Percentiles rank a stretch among this genome's conserved stretches.
These are phyloP conservation scores for Trematocara zebra DNA, from an alignment of 2,113 vertebrate genomes.

Conservation along the genomic window DNA sequence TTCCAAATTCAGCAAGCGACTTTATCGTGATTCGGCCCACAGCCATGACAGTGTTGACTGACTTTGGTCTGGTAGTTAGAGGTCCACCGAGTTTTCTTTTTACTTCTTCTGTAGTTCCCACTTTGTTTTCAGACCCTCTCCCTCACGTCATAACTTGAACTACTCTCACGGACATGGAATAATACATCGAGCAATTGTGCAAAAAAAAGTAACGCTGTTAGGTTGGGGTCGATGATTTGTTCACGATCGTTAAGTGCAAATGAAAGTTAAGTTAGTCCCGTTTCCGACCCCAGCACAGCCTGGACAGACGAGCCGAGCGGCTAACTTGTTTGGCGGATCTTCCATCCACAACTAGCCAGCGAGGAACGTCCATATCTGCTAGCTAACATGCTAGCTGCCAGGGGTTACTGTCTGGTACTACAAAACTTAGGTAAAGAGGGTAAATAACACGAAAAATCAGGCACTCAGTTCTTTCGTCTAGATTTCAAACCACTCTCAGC, in stretches of 20 bases:
- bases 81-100: neutral
- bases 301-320: neutral
- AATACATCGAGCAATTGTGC: slow-evolving; percentile 17
- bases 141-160: slow-evolving; percentile 48
- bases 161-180: neutral
- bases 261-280: neutral
- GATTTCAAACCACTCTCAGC: neutral
- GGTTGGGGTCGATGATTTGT: neutral
- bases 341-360: slow-evolving; percentile 22
- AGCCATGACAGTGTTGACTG: slow-evolving; percentile 28
- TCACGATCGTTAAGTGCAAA: neutral
- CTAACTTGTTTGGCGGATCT: slow-evolving; percentile 40
- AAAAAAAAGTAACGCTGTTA: neutral
- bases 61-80: slow-evolving; percentile 12
- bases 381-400: slow-evolving; percentile 55
- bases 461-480: neutral
- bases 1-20: slow-evolving; percentile 43
- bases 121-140: neutral
- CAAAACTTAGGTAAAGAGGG: slow-evolving; percentile 45
- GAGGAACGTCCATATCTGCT: slow-evolving; percentile 43
- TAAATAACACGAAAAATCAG: neutral
- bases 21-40: slow-evolving; percentile 48
- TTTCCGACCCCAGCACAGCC: neutral
- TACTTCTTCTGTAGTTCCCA: neutral
- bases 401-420: slow-evolving; percentile 33